Percentiles rank a stretch among this genome's conserved stretches.
These are phyloP conservation scores for Stramonita haemastoma DNA, from an alignment of 2,888 invertebrate species.

Conservation along the genomic window DNA sequence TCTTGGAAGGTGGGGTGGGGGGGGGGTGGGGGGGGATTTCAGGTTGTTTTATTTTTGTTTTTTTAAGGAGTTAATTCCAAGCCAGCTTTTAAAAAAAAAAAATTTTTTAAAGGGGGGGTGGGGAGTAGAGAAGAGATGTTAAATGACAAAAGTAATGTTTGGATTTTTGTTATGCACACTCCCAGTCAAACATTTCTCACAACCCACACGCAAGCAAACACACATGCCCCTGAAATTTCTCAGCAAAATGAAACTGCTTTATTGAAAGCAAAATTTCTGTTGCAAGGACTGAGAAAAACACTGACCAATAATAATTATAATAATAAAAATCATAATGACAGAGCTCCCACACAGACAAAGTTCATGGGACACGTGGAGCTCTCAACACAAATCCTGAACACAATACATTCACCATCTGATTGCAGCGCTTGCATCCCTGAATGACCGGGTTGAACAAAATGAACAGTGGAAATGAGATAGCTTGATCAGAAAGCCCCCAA, in stretches of 20 bases:
- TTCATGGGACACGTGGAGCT: not conserved
- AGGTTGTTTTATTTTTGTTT: too few relatives aligned
- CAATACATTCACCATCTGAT: not conserved
- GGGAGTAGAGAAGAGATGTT: too few relatives aligned
- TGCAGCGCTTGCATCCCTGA: slow-evolving; percentile 4
- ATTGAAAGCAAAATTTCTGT: slow-evolving; percentile 20
- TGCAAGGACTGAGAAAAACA: slow-evolving; percentile 6
- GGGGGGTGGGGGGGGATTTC: too few relatives aligned
- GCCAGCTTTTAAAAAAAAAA: too few relatives aligned
- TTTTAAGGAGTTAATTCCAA: too few relatives aligned
- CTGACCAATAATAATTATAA: not conserved
- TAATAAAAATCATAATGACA: not conserved
- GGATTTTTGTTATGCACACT: not conserved
- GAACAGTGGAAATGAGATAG: not conserved
- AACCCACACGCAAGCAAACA: not conserved
- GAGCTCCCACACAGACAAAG: too few relatives aligned
- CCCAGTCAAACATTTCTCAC: not conserved
- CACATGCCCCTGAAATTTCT: not conserved
- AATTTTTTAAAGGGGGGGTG: too few relatives aligned
- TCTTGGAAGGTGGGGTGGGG: too few relatives aligned
- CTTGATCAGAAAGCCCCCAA: not conserved
- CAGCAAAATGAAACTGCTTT: slow-evolving; percentile 21
- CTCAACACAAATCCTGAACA: not conserved
- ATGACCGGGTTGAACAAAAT: not conserved
- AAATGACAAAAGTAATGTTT: not conserved